phyloP scores from a whole-genome alignment of 2,888 invertebrate species.

The Lepetodrilus schrolli region DNA sequence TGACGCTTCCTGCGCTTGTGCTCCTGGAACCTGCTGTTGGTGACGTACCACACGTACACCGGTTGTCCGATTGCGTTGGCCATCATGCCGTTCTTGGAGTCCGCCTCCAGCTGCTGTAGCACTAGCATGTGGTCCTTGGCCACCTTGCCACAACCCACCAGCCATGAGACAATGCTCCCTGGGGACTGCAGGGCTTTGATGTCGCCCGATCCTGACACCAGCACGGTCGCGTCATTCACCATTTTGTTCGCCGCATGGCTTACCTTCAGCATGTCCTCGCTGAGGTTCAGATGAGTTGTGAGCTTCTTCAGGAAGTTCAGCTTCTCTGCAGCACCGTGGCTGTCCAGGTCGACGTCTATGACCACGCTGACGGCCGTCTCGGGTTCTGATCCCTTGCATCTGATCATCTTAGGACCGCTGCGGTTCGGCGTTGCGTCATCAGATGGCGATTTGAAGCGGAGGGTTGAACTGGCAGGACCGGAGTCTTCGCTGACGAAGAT shows the following conservation, averaged over 20 bases:
- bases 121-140: slow-evolving; percentile 81
- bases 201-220: slow-evolving; percentile 72
- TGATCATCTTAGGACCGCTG: slow-evolving; percentile 59
- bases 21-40: slow-evolving; percentile 75
- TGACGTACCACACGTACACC: slow-evolving; percentile 84
- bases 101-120: slow-evolving; percentile 82
- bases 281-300: slow-evolving; percentile 62
- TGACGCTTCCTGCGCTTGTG: slow-evolving; percentile 73
- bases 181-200: slow-evolving; percentile 53
- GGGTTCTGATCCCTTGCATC: slow-evolving; percentile 76
- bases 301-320: slow-evolving; percentile 75
- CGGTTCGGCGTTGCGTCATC: too few species aligned
- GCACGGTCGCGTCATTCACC: slow-evolving; percentile 67
- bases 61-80: slow-evolving; percentile 82
- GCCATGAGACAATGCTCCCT: slow-evolving; percentile 74
- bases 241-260: slow-evolving; percentile 63
- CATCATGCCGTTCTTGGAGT: slow-evolving; percentile 84
- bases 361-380: slow-evolving; percentile 81
- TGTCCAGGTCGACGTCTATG: slow-evolving; percentile 81
- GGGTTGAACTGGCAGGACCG: slow-evolving; percentile 43
- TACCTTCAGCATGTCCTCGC: slow-evolving; percentile 65
- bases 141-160: slow-evolving; percentile 85
- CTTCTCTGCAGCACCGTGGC: slow-evolving; percentile 80
- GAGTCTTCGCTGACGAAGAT: slow-evolving; percentile 79
- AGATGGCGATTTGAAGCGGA: slow-evolving; percentile 45